Conservation (phyloP, 2,113 vertebrate species). For the Fregata magnificens region DNA sequence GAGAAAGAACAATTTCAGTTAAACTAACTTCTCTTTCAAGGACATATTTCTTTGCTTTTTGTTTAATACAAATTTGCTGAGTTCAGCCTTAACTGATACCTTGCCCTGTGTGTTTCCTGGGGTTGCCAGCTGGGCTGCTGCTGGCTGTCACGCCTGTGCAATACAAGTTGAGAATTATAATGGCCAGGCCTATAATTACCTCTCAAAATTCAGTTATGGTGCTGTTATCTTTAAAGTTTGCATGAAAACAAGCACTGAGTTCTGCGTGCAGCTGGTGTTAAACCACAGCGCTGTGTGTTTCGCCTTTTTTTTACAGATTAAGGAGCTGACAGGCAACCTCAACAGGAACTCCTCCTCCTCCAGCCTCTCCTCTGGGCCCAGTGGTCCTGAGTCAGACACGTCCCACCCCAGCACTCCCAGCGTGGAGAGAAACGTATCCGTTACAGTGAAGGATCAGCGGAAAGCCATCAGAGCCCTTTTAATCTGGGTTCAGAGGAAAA, state of each 20-base stretch:
- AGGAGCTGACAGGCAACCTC: conserved; percentile 95
- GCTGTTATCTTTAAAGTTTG: not conserved
- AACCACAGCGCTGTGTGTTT: not conserved
- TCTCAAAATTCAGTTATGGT: not conserved
- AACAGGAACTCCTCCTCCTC: conserved; percentile 89
- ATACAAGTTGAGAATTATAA: not conserved
- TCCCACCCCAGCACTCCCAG: conserved; percentile 83
- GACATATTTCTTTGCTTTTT: not conserved
- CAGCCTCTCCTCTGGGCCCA: conserved; percentile 89
- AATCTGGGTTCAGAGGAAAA: conserved; percentile 93
- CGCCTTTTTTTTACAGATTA: conserved; percentile 82
- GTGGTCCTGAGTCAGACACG: conserved; percentile 87
- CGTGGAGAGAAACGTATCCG: conserved; percentile 69
- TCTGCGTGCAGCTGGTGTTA: not conserved
- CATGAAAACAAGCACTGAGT: not conserved
- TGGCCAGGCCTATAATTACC: not conserved
- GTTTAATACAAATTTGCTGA: not conserved
- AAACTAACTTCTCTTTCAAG: not conserved
- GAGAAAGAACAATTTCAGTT: not conserved
- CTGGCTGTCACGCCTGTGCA: not conserved
- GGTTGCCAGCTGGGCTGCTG: not conserved
- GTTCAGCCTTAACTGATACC: not conserved
- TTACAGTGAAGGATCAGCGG: conserved; percentile 83
- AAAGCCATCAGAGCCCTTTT: conserved; percentile 90
- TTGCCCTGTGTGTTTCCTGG: not conserved